Percentiles rank a stretch among this genome's conserved stretches.
These are phyloP conservation scores for Acridotheres tristis DNA, from an alignment of 2,797 vertebrate genomes.

Conservation along the genomic window DNA sequence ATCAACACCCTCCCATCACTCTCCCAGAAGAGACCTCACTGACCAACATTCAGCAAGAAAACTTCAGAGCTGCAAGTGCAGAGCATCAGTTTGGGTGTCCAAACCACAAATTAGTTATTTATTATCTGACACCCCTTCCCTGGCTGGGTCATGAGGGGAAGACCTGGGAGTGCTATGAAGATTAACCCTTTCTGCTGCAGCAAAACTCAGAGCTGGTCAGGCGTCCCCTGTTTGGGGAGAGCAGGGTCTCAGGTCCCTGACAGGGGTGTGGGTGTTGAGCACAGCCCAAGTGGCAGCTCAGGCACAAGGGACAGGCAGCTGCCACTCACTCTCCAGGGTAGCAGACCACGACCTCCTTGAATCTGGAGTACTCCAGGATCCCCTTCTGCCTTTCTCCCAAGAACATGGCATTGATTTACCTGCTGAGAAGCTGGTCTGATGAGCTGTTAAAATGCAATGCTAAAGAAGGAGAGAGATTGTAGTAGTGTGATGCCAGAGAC, in stretches of 20 bases:
- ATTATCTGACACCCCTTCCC: background rate
- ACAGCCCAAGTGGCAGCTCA: background rate
- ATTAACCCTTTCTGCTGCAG: background rate
- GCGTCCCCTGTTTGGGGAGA: background rate
- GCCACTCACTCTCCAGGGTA: background rate
- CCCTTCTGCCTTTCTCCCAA: background rate
- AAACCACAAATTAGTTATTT: background rate
- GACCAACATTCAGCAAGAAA: background rate
- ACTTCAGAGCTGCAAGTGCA: background rate
- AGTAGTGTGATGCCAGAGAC: background rate
- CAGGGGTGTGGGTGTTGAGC: background rate
- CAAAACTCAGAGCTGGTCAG: background rate
- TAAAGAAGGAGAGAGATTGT: background rate
- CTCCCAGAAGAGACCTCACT: background rate
- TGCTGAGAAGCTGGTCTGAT: background rate
- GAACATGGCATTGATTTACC: background rate
- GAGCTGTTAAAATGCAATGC: background rate
- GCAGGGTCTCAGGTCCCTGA: background rate
- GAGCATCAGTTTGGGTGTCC: background rate
- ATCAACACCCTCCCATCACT: accelerated
- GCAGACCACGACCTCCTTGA: background rate
- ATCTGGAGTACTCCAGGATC: background rate
- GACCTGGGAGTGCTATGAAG: background rate
- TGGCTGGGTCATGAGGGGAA: background rate
- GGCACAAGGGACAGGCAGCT: background rate